Percentiles rank a stretch among this genome's conserved stretches.
phyloP scores from a whole-genome alignment of 2,888 invertebrate genomes.

The Margaritifera margaritifera region DNA sequence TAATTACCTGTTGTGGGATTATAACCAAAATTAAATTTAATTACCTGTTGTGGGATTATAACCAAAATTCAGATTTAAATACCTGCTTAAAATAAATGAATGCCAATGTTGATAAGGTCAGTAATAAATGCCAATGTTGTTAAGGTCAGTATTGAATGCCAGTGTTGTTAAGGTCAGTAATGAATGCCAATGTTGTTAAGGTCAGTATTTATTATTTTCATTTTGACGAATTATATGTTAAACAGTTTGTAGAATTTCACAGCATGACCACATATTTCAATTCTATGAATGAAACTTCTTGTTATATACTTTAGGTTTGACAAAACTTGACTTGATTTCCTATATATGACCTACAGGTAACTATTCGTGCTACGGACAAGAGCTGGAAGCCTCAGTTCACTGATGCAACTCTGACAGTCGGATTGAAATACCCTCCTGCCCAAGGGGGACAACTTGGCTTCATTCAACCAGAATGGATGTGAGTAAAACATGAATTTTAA shows the following conservation, averaged over 20 bases:
- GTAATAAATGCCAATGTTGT: no score
- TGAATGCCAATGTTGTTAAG: no score
- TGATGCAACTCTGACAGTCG: conserved; percentile 86
- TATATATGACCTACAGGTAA: conserved; percentile 64
- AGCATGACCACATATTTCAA: neutral
- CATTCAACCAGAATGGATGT: conserved; percentile 87
- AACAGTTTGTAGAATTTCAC: neutral
- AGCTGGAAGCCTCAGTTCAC: conserved; percentile 90
- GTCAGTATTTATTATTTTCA: neutral
- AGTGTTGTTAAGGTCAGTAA: no score
- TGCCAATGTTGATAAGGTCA: no score
- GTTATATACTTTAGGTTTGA: no score
- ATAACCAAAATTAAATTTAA: no score
- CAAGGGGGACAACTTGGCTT: conserved; percentile 85
- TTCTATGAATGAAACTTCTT: neutral
- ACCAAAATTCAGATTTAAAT: no score
- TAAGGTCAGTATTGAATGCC: no score
- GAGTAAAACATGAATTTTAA: conserved; percentile 34
- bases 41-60: no score
- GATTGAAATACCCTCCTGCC: conserved; percentile 82
- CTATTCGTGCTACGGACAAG: conserved; percentile 85
- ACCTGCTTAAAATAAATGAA: no score
- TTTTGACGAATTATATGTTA: neutral
- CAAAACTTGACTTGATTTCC: neutral
- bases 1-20: no score